Evolutionary conservation across 2,797 vertebrate genomes (phyloP).

Genomic region (Acrossocheilus fasciatus): DNA sequence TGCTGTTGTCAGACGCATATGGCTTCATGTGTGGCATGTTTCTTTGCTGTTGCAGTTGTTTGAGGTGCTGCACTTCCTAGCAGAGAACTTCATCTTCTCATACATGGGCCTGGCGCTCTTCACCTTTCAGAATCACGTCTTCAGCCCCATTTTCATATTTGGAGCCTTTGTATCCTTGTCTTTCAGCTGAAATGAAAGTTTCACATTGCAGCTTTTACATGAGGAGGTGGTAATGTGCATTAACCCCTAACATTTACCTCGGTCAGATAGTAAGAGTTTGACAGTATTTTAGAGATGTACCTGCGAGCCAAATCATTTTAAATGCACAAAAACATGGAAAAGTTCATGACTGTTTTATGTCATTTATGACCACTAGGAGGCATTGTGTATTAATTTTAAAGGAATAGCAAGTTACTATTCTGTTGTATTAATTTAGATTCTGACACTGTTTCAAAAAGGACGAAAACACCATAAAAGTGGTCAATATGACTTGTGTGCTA

Average conservation of each 20-base stretch:
- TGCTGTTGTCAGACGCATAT: background rate
- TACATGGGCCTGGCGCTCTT: constrained; percentile 98
- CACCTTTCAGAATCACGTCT: constrained; percentile 98
- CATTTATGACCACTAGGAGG: constrained; percentile 7
- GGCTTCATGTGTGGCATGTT: background rate
- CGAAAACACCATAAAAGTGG: background rate
- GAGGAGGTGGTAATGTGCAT: background rate
- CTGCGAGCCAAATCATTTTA: background rate
- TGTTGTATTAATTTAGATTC: background rate
- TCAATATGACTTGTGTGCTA: background rate
- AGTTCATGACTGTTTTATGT: background rate
- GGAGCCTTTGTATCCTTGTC: constrained; percentile 95
- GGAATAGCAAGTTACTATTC: background rate
- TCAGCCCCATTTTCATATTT: constrained; percentile 94
- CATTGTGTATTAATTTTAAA: background rate
- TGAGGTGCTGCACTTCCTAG: constrained; percentile 90
- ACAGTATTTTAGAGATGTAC: background rate
- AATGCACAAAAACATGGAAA: background rate
- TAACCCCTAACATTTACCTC: background rate
- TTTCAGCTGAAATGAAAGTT: background rate
- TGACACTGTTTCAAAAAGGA: background rate
- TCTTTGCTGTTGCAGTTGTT: constrained; percentile 74
- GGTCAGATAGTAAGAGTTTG: background rate
- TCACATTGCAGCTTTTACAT: background rate
- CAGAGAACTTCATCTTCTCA: constrained; percentile 99